These are phyloP conservation scores for Drosophila carrolli DNA, from an alignment of 1,140 invertebrate species.

Conservation along the genomic window DNA sequence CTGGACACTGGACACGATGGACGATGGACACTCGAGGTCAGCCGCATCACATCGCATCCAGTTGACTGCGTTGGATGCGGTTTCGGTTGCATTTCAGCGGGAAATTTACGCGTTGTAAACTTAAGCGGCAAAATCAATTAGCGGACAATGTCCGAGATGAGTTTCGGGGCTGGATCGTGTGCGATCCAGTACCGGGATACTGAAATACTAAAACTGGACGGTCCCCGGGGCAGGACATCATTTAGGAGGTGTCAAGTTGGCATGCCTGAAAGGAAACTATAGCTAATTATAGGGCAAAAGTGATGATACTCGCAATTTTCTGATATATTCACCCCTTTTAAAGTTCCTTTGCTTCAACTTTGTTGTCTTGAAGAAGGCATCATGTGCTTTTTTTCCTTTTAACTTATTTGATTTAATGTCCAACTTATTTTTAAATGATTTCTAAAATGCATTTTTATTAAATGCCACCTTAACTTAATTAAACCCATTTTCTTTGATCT, in stretches of 20 bases:
- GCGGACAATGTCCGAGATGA: slow-evolving; percentile 36
- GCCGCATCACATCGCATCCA: slow-evolving; percentile 10
- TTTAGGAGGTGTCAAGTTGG: slow-evolving; percentile 28
- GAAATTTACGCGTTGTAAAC: slow-evolving; percentile 63
- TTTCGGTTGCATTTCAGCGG: slow-evolving; percentile 49
- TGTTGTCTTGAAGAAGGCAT: no score
- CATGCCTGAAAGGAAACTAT: not conserved
- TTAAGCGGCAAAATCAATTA: slow-evolving; percentile 74
- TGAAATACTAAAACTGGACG: not conserved
- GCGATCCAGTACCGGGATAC: slow-evolving; percentile 4
- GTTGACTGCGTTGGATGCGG: slow-evolving; percentile 7
- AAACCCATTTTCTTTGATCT: not conserved
- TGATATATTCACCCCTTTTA: not conserved
- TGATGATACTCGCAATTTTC: not conserved
- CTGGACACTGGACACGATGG: not conserved
- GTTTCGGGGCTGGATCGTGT: slow-evolving; percentile 1
- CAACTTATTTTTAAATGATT: no score
- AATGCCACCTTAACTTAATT: no score
- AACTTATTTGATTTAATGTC: not conserved
- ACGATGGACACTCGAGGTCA: slow-evolving; percentile 41
- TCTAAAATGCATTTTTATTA: no score
- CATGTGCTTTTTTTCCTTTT: not conserved
- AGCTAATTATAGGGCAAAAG: not conserved
- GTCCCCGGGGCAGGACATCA: slow-evolving; percentile 15
- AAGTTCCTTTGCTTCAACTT: not conserved